Evolutionary conservation across 2,797 vertebrate genomes (phyloP).

Genomic region (Leuciscus waleckii): DNA sequence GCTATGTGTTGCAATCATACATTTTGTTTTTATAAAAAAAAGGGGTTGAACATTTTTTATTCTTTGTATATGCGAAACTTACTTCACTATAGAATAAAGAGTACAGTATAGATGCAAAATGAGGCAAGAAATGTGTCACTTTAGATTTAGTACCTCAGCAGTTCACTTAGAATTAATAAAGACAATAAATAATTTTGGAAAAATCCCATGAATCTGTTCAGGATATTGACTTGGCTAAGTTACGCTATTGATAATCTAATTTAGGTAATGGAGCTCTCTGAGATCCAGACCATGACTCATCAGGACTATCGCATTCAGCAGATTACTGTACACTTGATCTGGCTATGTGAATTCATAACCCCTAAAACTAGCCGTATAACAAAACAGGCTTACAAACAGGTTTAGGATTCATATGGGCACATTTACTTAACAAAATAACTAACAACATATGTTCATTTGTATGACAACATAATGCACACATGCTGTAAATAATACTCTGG

Average conservation of each 20-base stretch:
- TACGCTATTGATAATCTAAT: conserved; percentile 30
- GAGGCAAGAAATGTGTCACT: background rate
- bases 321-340: conserved; percentile 15
- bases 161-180: background rate
- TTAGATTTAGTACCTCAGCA: conserved; percentile 9
- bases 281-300: conserved; percentile 44
- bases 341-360: background rate
- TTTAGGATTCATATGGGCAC: background rate
- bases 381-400: background rate
- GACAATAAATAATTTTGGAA: conserved; percentile 10
- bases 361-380: background rate
- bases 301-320: conserved; percentile 28
- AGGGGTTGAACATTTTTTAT: background rate
- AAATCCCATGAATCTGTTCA: conserved; percentile 40
- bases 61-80: background rate
- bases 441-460: background rate
- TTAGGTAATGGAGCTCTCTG: conserved; percentile 38
- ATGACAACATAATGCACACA: too few relatives aligned
- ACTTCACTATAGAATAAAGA: background rate
- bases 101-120: background rate
- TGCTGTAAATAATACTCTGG: background rate
- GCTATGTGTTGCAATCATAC: background rate
- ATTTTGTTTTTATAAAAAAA: background rate
- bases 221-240: conserved; percentile 22
- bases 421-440: background rate